These are phyloP conservation scores for Ennomos erosarius DNA, from an alignment of 2,888 invertebrate genomes.

Conservation along the genomic window DNA sequence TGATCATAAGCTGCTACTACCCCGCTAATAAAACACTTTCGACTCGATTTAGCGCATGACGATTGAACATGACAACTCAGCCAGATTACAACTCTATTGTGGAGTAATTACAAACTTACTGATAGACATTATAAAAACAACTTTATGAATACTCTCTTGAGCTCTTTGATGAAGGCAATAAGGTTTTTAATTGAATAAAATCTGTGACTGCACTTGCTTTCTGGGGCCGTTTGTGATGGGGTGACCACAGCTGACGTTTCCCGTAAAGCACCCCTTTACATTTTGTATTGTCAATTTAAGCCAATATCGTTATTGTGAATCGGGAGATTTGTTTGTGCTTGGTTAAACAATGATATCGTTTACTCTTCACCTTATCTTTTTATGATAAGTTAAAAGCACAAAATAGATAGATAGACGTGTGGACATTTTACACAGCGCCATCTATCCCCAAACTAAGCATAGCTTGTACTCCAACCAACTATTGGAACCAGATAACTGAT, in stretches of 20 bases:
- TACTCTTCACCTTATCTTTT: slow-evolving; percentile 12
- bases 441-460: no score
- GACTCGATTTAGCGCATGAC: slow-evolving; percentile 71
- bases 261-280: slow-evolving; percentile 43
- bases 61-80: slow-evolving; percentile 75
- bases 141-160: background rate
- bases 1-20: slow-evolving; percentile 17
- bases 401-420: background rate
- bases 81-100: slow-evolving; percentile 69
- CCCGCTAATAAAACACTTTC: slow-evolving; percentile 47
- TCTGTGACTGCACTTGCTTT: slow-evolving; percentile 30
- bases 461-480: no score
- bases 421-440: no score
- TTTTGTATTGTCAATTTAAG: slow-evolving; percentile 39
- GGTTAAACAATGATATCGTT: slow-evolving; percentile 35
- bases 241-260: slow-evolving; percentile 68
- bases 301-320: slow-evolving; percentile 41
- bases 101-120: slow-evolving; percentile 62
- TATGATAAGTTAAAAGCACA: slow-evolving; percentile 3
- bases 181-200: slow-evolving; percentile 8
- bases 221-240: slow-evolving; percentile 32
- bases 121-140: slow-evolving; percentile 2
- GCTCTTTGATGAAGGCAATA: slow-evolving; percentile 1
- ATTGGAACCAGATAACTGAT: no score
- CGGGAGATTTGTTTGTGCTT: slow-evolving; percentile 36